phyloP scores from a whole-genome alignment of 2,888 invertebrate genomes.

The Diarsia rubi region DNA sequence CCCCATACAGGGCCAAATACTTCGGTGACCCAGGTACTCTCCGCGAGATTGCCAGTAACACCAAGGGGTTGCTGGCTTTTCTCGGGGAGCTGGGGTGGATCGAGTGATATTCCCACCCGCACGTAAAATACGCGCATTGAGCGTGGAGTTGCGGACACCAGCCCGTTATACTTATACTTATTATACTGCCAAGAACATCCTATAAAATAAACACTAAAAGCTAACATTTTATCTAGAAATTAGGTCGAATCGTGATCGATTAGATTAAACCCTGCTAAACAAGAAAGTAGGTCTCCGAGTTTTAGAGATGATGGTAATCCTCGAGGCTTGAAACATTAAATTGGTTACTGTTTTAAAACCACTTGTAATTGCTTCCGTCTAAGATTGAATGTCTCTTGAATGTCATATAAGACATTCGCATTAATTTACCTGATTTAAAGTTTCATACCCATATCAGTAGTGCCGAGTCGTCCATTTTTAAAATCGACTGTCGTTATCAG shows the following conservation, averaged over 20 bases:
- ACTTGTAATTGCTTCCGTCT: background rate
- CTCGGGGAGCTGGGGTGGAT: too few relatives aligned
- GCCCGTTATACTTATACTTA: too few relatives aligned
- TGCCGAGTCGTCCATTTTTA: too few relatives aligned
- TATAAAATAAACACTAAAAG: background rate
- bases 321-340: background rate
- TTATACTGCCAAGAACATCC: background rate
- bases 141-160: too few relatives aligned
- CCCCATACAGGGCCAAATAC: too few relatives aligned
- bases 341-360: background rate
- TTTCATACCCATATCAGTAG: too few relatives aligned
- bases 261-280: background rate
- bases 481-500: too few relatives aligned
- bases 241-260: background rate
- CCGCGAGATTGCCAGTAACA: too few relatives aligned
- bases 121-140: too few relatives aligned
- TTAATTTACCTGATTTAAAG: background rate
- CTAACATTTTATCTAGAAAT: constrained; percentile 8
- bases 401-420: background rate
- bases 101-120: too few relatives aligned
- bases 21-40: too few relatives aligned
- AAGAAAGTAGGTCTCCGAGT: background rate
- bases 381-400: background rate
- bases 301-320: background rate
- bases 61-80: too few relatives aligned